Base-by-base conservation (phyloP, 1,140 invertebrate genomes). In the Araneus ventricosus region DNA sequence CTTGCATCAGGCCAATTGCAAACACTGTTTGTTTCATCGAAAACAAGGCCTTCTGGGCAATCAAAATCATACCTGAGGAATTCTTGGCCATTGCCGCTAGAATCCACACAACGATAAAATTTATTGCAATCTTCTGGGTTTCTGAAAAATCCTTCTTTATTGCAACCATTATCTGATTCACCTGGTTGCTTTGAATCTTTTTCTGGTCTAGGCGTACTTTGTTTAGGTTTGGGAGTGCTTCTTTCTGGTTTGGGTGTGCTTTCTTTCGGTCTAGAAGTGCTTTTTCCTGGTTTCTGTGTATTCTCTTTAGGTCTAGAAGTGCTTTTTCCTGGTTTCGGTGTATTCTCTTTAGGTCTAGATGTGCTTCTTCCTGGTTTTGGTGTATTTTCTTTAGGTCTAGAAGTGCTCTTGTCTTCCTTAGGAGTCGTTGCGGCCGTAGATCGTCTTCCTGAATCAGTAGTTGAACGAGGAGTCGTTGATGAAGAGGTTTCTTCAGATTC, bases 131-230 rank as follows among this genome's bases (percentile, higher is more conserved):
- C 95, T 22, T 95, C 95, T 37, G 96, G 96, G 95, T 97, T 95
- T 17, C 96, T 96, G 94, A 96, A 97, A 94, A 96, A 97, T 52
- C 97, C 97, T 94, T 96, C 96, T 89, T 96, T 88, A 17, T 8
- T 57, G 1, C 79, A 30, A 59, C 59, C n/a, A 5, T n/a, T 27
- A 22, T 85, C 90, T 10, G 57, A 63, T 34, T 30, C 39, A 20
- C n/a, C 37, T 4, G 52, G 6, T 67, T 52, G 7, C 0, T 30
- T 30, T 67, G 41, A 37, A 37, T n/a, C 24, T 52, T 84, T 41
- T 27, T 14, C 82, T 52, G 82, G 17, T 24, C 5, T 22, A 2
- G 37, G 24, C 27, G 24, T 24, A 2, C 17, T 37, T 85, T 57
- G 37, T 57, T 10, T 24, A 7, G 82, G 82, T 45, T 37, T 30